Base-by-base conservation (phyloP, 1,140 invertebrate genomes). In the Apis cerana region DNA sequence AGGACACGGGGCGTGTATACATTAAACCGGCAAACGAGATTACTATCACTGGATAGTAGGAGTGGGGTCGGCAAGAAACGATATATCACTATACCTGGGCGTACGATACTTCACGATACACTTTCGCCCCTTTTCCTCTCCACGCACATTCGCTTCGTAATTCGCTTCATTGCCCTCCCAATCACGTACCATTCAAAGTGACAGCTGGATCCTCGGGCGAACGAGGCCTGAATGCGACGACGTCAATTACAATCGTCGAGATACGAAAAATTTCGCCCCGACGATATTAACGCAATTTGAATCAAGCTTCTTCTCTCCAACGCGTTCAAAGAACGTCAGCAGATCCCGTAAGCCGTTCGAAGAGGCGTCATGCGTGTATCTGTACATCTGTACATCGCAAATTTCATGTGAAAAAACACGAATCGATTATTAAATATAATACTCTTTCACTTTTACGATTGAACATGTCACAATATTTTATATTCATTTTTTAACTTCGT, bases 181-280 rank as follows among this genome's bases (percentile, higher is more conserved):
- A 90, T 91, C 90, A 91, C 90, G 88, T 89, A 88, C 87, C 84
- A 91, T 90, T 91, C 89, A 90, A 87, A 90, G 88, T 90, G 90
- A 90, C 89, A 88, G 83, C 79, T 80, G 87, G 82, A 88, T 85
- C 75, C 86, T 88, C 87, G 83, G 82, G 75, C 75, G 75, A 68
- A 83, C 76, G 79, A 82, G 81, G 76, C 58, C 65, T 74, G 86
- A 84, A 85, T 82, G 77, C 87, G 83, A 85, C 87, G 83, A 88
- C 87, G 86, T 88, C 87, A 88, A 88, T 88, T 88, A 88, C 86
- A 88, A 88, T 88, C 82, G 85, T 76, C 58, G 75, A 54, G 82
- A 72, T 65, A 87, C 83, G 79, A 88, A 88, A 88, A 87, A 87
- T 87, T 81, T 87, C 59, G 56, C 74, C 78, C 85, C 83, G 52